Base-by-base conservation (phyloP, 2,113 vertebrate genomes). In the Rutilus rutilus region DNA sequence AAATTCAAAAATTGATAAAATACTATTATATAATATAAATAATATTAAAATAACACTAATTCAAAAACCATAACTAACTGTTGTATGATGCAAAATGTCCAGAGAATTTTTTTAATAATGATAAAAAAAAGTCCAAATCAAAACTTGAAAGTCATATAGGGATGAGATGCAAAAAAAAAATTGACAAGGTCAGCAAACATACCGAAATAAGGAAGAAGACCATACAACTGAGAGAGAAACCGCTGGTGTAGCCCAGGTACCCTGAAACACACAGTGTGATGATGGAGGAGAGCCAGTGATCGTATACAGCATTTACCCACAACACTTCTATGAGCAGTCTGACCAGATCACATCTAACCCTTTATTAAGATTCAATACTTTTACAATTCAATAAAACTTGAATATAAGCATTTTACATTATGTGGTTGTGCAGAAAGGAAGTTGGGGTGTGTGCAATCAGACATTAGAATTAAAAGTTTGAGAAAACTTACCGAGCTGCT, bases 191-290 rank as follows among this genome's bases (percentile, higher is more conserved):
- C 42, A 75, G 57, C 50, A 73, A 86, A 96, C 97, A 94, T 96
- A 99, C 98, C 95, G 98, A 93, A 87, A 97, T 95, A 73, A 99
- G 95, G 93, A 99, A 99, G 92, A 99, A 99, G 82, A 96, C 95
- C 98, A 99, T 99, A 90, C 98, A 99, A 94, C 96, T 96, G 88
- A 99, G 96, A n/a, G 98, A 99, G 94, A 99, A 99, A 67, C 98
- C 98, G 0, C 98, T 99, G 91, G 98, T 96, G n/a, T 99, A 99
- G 82, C 98, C 98, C 10, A 99, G 95, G 92, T 99, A 99, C 75
- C 98, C 98, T 99, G 89, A 90, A 95, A 94, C 88, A 88, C 75
- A 86, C 80, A 85, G 25, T 57, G 52, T 33, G 73, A 76, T 76
- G 45, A 76, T 42, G 7, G 42, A 42, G 8, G 42, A 42, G 1